Evolutionary conservation across 1,140 invertebrate species (phyloP), one percentile per base, ranked within the genome.

Genomic region (Heliconius himera): DNA sequence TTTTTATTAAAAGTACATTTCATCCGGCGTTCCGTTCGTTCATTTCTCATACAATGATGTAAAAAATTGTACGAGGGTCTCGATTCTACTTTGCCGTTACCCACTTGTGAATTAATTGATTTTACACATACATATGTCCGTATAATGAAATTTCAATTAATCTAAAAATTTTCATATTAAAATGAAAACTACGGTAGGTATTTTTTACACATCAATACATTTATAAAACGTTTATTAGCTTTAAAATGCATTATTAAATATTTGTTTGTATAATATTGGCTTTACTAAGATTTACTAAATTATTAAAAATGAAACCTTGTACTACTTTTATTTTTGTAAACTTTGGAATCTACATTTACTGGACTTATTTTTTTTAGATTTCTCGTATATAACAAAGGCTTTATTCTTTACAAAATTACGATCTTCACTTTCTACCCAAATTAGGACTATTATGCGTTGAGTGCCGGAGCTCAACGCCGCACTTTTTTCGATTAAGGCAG

Each of bases 91-190:
- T 74, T 54, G 41, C 73, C 49, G 26, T 5, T 74, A 51, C 46
- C 41, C 51, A 26, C 56, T 74, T 74, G 49, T 74, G 22, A 54
- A 49, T 51, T 74, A 74, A 74, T 74, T 74, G 73, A 74, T 74
- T 51, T 74, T 74, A 74, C 56, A 60, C 22, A 60, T 26, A 60
- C 56, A 60, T 6, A 36, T 26, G n/a, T 60, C n/a, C n/a, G 20
- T 22, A 3, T 26, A 26, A 22, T 60, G 9, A 60, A 60, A 60
- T 60, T 60, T 60, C 56, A 60, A 60, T 60, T 60, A 60, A 60
- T 22, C 22, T 60, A 60, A 26, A 11, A 26, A 11, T 56, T 8
- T 22, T n/a, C 3, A 60, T 22, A 9, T 54, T 54, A 54, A n/a
- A 54, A 54, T 54, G 18, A 6, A 54, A 54, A 8, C n/a, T 60